phyloP scores from a whole-genome alignment of 2,888 invertebrate species.

The Trachelus stipa region DNA sequence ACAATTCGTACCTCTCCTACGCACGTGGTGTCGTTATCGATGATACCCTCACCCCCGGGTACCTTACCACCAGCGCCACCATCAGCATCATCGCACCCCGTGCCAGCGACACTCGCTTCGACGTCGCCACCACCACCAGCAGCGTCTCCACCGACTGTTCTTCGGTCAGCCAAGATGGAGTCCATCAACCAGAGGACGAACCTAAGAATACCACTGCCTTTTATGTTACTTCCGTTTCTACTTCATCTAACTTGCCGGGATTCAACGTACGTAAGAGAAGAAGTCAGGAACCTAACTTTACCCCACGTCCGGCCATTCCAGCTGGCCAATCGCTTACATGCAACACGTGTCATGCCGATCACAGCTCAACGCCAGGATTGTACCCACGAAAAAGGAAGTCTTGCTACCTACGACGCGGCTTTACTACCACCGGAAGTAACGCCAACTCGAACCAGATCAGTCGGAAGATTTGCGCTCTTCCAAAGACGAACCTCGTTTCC shows the following conservation, averaged over 20 bases:
- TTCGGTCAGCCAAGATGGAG: not conserved
- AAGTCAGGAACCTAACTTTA: not conserved
- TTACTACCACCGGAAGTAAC: not conserved
- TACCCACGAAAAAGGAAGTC: not conserved
- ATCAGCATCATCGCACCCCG: slow-evolving; percentile 51
- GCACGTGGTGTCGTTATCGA: not conserved
- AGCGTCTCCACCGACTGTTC: not conserved
- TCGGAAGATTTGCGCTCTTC: not conserved
- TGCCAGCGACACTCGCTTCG: slow-evolving; percentile 3
- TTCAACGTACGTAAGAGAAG: not conserved
- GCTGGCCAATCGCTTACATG: slow-evolving; percentile 5
- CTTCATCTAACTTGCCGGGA: slow-evolving; percentile 10
- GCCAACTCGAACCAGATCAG: not conserved
- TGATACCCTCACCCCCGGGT: slow-evolving; percentile 10
- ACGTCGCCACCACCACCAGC: slow-evolving; percentile 50
- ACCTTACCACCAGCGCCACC: slow-evolving; percentile 1
- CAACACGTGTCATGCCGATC: slow-evolving; percentile 13
- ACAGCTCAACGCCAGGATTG: not conserved
- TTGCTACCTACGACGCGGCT: not conserved
- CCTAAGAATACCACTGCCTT: slow-evolving; percentile 47
- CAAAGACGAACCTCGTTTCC: not conserved
- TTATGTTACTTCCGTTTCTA: slow-evolving; percentile 26
- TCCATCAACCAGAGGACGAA: slow-evolving; percentile 64
- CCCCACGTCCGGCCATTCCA: slow-evolving; percentile 8
- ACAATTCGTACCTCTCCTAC: not conserved